phyloP scores from a whole-genome alignment of 2,797 vertebrate genomes.

The Erpetoichthys calabaricus region DNA sequence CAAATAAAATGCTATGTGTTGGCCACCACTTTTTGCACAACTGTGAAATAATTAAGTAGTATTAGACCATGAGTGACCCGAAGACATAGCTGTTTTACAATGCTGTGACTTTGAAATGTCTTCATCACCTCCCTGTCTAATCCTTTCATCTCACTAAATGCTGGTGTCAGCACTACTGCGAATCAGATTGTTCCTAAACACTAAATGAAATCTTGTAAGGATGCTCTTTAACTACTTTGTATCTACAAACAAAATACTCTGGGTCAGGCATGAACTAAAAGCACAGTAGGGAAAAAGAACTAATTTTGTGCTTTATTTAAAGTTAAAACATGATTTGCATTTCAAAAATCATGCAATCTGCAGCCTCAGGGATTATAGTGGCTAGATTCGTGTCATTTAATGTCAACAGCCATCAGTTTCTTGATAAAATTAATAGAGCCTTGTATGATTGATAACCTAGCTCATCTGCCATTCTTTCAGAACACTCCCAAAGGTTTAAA shows the following conservation, averaged over 20 bases:
- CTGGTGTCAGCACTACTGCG: conserved; percentile 31
- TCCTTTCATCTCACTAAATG: conserved; percentile 35
- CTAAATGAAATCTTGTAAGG: conserved; percentile 40
- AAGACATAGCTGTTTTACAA: conserved; percentile 27
- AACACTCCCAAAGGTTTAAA: conserved; percentile 27
- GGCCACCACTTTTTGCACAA: conserved; percentile 31
- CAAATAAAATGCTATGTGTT: conserved; percentile 31
- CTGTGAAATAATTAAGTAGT: conserved; percentile 45
- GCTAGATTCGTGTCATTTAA: conserved; percentile 52
- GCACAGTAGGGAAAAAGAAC: conserved; percentile 30
- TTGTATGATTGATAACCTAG: conserved; percentile 54
- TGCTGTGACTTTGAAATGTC: conserved; percentile 60
- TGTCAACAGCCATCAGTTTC: conserved; percentile 47
- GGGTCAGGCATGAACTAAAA: conserved; percentile 35
- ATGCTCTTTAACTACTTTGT: conserved; percentile 23
- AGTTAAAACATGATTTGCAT: conserved; percentile 68
- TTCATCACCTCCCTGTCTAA: conserved; percentile 37
- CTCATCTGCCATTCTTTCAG: conserved; percentile 25
- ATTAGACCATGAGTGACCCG: conserved; percentile 30
- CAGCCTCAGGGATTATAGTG: conserved; percentile 44
- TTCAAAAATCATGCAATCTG: conserved; percentile 48
- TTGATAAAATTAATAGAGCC: conserved; percentile 62
- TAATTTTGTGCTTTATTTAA: conserved; percentile 51
- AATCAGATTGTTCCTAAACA: conserved; percentile 24
- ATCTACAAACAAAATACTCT: conserved; percentile 9